A percentile compares a stretch with the other conserved stretches of the same genome.
Evolutionary conservation across 1,140 invertebrate genomes (phyloP).

Genomic region (Pollicipes pollicipes): DNA sequence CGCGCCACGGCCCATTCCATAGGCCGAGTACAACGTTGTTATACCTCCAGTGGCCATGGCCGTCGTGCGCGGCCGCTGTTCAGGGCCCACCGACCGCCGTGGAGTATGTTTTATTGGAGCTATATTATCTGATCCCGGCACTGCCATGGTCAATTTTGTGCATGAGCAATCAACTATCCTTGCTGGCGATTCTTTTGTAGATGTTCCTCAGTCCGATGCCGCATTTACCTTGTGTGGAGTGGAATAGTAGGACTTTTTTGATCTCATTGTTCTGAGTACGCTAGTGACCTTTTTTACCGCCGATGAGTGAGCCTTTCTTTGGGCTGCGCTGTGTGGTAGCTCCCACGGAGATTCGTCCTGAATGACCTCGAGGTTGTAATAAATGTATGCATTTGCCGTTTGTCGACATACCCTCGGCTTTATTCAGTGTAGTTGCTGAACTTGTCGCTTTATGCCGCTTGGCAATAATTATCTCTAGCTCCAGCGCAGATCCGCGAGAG

Average conservation of each 20-base stretch:
- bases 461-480: too few relatives aligned
- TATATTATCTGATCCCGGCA: background rate
- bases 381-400: background rate
- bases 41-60: too few relatives aligned
- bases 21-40: conserved; percentile 1
- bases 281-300: background rate
- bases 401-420: too few relatives aligned
- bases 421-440: too few relatives aligned
- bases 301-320: background rate
- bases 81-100: background rate
- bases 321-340: background rate
- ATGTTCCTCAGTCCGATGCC: background rate
- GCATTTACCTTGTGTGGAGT: background rate
- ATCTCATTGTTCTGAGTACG: background rate
- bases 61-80: too few relatives aligned
- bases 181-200: background rate
- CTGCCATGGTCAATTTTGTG: background rate
- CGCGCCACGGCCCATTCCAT: background rate
- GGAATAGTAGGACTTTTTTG: background rate
- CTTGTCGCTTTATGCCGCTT: too few relatives aligned
- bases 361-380: background rate
- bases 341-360: background rate
- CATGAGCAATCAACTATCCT: background rate
- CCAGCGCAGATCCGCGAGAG: too few relatives aligned
- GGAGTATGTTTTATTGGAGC: background rate